These are phyloP conservation scores for Enteromius treurensis DNA, from an alignment of 2,797 vertebrate genomes.

Conservation along the genomic window DNA sequence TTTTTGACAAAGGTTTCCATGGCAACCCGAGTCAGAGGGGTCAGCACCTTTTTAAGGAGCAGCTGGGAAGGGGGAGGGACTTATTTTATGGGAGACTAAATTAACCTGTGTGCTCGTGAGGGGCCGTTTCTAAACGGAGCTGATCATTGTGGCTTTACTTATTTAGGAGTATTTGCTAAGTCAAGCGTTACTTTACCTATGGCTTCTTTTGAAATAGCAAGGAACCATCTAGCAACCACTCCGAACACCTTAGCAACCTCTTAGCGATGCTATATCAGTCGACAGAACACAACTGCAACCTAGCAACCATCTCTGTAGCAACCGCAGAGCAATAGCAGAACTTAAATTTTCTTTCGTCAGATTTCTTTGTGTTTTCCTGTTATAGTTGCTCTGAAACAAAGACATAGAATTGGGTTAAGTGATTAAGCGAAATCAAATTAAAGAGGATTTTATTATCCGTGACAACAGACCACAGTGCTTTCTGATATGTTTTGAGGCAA, in stretches of 20 bases:
- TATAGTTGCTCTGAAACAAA: not conserved
- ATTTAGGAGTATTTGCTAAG: not conserved
- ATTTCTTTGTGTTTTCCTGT: not conserved
- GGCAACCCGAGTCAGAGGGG: slow-evolving; percentile 60
- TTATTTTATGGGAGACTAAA: slow-evolving; percentile 38
- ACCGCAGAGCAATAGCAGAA: not conserved
- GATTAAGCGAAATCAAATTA: not conserved
- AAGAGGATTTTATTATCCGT: slow-evolving; percentile 7
- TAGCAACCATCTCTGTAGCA: not conserved
- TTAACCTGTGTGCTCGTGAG: slow-evolving; percentile 36
- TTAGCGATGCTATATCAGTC: not conserved
- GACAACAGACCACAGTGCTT: not conserved
- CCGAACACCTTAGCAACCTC: not conserved
- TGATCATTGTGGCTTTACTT: not conserved
- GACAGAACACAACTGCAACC: not conserved
- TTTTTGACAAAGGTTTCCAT: slow-evolving; percentile 59
- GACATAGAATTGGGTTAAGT: not conserved
- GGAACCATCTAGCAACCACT: not conserved
- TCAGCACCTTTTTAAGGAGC: slow-evolving; percentile 62
- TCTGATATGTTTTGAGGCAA: not conserved
- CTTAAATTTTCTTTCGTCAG: not conserved
- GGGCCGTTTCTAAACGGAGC: not conserved
- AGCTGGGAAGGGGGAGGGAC: slow-evolving; percentile 53
- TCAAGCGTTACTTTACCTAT: not conserved
- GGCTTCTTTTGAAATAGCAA: not conserved